Base-by-base conservation (phyloP, 2,888 invertebrate species). In the Eumerus sabulonum region DNA sequence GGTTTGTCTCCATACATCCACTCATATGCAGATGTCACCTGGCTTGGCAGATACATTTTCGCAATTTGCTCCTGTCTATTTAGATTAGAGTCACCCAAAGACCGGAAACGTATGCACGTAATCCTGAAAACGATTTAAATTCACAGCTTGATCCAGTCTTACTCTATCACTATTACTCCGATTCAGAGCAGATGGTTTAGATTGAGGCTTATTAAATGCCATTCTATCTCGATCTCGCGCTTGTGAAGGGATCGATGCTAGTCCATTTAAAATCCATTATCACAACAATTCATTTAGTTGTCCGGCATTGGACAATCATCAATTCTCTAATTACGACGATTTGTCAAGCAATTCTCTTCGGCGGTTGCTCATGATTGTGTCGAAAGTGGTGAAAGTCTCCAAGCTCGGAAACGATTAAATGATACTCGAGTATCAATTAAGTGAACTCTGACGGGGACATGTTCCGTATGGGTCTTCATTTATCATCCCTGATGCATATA, bases 61-160 rank as follows among this genome's bases (percentile, higher is more conserved):
- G 62, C 77, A 73, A 79, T 79, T 79, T 79, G 53, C 67, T 53
- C 42, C 73, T 68, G 73, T 68, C 63, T 63, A 64, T 68, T 72
- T 59, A 59, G 72, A 79, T 79, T 79, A 68, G 48, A 73, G 68
- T 68, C 62, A 73, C 36, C 56, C 53, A 7, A 36, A 9, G 50
- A 62, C 67, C 68, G 77, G 73, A 79, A 68, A 73, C 27, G 27
- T 27, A 27, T 27, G 44, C 59, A 13, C 42, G 60, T 73, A 63
- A 79, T 79, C 59, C 63, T 57, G 36, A 79, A 79, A 73, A 63
- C 73, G 51, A 79, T 79, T 79, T 73, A 79, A 79, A 79, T 73
- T 73, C 77, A 79, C 77, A 79, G 77, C 77, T 68, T 79, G 77
- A 68, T 68, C 68, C 36, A 40, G 44, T 45, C 67, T 42, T 12